Percentiles rank a stretch among this genome's conserved stretches.
Conservation (phyloP, 2,888 invertebrate genomes). For the Onthophagus sagittarius region DNA sequence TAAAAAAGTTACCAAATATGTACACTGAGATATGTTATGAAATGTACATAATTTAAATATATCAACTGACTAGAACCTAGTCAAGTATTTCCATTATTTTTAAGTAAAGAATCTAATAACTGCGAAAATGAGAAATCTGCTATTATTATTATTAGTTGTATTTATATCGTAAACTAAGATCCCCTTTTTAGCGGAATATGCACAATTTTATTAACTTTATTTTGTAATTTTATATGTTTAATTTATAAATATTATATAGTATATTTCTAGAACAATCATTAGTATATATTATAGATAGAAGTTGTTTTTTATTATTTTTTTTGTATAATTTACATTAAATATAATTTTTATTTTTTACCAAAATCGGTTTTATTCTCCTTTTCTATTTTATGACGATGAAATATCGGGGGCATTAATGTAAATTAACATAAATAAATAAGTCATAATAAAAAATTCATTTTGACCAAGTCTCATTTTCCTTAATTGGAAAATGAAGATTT, state of each 20-base stretch:
- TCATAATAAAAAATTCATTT: too few relatives aligned
- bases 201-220: slow-evolving; percentile 39
- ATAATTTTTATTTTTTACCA: slow-evolving; percentile 46
- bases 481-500: too few relatives aligned
- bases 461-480: too few relatives aligned
- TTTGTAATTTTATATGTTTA: slow-evolving; percentile 40
- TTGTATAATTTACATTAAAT: slow-evolving; percentile 48
- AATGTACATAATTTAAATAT: slow-evolving; percentile 42
- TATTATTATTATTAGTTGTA: slow-evolving; percentile 40
- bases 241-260: slow-evolving; percentile 29
- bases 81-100: slow-evolving; percentile 43
- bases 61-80: slow-evolving; percentile 47
- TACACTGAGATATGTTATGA: slow-evolving; percentile 41
- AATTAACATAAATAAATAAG: too few relatives aligned
- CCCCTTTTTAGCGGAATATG: slow-evolving; percentile 31
- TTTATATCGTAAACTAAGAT: slow-evolving; percentile 39
- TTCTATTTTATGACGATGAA: too few relatives aligned
- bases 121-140: slow-evolving; percentile 30
- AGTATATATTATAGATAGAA: slow-evolving; percentile 43
- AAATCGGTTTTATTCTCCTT: neutral
- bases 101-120: slow-evolving; percentile 37
- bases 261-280: slow-evolving; percentile 42
- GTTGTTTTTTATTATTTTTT: slow-evolving; percentile 44
- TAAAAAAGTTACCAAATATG: slow-evolving; percentile 50
- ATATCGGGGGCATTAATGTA: too few relatives aligned